These are phyloP conservation scores for Myripristis murdjan DNA, from an alignment of 2,797 vertebrate genomes.

Conservation along the genomic window DNA sequence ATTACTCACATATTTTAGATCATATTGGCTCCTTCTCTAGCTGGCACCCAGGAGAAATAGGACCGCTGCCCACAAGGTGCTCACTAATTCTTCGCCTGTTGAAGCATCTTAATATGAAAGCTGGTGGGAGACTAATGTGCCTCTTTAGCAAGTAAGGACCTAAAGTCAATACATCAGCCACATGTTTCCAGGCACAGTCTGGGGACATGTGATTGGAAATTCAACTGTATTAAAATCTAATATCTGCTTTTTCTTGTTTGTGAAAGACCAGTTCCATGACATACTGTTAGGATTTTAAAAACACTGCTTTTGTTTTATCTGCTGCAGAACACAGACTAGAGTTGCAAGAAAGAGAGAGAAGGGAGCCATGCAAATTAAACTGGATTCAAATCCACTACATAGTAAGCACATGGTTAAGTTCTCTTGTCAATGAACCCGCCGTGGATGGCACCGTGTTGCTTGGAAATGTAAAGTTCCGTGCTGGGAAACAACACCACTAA, in stretches of 20 bases:
- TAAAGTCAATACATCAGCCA: slow-evolving; percentile 19
- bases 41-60: neutral
- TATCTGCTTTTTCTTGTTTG: slow-evolving; percentile 30
- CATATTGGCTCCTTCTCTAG: slow-evolving; percentile 1
- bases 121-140: neutral
- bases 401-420: too few relatives aligned
- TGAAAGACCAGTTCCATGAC: slow-evolving; percentile 29
- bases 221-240: slow-evolving; percentile 49
- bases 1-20: slow-evolving; percentile 6
- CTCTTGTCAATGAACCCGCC: neutral
- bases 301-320: neutral
- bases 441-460: neutral
- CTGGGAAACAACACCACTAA: neutral
- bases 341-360: neutral
- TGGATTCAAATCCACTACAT: neutral
- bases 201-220: too few relatives aligned
- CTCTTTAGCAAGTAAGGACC: slow-evolving; percentile 2
- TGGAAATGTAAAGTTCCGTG: neutral
- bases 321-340: slow-evolving; percentile 9
- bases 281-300: too few relatives aligned
- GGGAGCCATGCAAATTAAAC: too few relatives aligned
- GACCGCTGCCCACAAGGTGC: too few relatives aligned
- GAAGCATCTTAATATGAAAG: slow-evolving; percentile 15
- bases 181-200: slow-evolving; percentile 20
- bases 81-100: neutral